A percentile compares a stretch with the other conserved stretches of the same genome.
Conservation (phyloP, 2,797 vertebrate species). For the Hylomyscus alleni region DNA sequence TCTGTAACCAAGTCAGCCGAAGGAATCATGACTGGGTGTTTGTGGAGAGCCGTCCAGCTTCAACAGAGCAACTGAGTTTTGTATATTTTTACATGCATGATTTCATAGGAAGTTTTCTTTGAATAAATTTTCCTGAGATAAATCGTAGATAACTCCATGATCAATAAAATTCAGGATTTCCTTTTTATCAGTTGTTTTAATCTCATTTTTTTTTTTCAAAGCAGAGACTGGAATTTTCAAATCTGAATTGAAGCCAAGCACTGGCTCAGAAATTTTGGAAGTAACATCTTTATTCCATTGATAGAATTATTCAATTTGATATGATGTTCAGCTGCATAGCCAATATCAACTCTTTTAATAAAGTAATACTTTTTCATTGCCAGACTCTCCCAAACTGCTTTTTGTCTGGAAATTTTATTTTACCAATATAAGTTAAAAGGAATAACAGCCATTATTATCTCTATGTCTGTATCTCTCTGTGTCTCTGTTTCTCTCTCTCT, state of each 20-base stretch:
- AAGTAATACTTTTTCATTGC: conserved; percentile 53
- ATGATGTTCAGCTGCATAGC: conserved; percentile 39
- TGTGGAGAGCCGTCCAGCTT: background rate
- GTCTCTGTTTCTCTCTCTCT: background rate
- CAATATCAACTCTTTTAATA: conserved; percentile 61
- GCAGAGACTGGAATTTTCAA: conserved; percentile 41
- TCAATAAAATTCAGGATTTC: conserved; percentile 27
- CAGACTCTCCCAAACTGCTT: background rate
- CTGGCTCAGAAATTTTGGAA: conserved; percentile 13
- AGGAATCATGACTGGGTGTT: background rate
- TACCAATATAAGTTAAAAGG: conserved; percentile 39
- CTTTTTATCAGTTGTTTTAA: background rate
- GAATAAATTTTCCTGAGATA: background rate
- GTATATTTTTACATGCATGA: background rate
- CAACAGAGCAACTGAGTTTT: background rate
- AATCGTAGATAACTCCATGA: background rate
- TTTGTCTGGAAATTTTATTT: background rate
- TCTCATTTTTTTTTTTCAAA: conserved; percentile 48
- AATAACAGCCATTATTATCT: background rate
- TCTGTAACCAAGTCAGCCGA: background rate
- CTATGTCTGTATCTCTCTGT: background rate
- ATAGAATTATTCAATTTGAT: conserved; percentile 51
- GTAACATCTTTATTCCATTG: conserved; percentile 32
- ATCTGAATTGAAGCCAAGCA: conserved; percentile 54
- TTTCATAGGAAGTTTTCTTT: background rate